A percentile compares a stretch with the other conserved stretches of the same genome.
phyloP scores from a whole-genome alignment of 2,888 invertebrate species.

The Hirtodrosophila duncani region DNA sequence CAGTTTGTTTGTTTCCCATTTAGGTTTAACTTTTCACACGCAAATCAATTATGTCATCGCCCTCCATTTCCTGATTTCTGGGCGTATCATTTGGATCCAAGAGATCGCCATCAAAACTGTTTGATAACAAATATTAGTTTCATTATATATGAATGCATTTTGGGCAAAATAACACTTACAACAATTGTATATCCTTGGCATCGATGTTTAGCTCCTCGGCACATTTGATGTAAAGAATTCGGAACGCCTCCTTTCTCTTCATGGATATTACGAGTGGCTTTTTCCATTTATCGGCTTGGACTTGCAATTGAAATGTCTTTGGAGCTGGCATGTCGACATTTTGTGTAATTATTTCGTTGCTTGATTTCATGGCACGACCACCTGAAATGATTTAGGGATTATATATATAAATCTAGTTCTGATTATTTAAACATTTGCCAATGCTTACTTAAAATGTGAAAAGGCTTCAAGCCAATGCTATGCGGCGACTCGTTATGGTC shows the following conservation, averaged over 20 bases:
- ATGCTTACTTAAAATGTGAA: slow-evolving; percentile 68
- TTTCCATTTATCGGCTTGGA: slow-evolving; percentile 72
- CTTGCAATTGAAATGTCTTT: slow-evolving; percentile 66
- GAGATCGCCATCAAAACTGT: slow-evolving; percentile 75
- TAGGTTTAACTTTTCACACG: slow-evolving; percentile 17
- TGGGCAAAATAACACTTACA: slow-evolving; percentile 26
- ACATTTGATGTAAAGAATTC: slow-evolving; percentile 71
- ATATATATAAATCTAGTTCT: background rate
- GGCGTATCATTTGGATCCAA: slow-evolving; percentile 67
- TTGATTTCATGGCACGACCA: slow-evolving; percentile 50
- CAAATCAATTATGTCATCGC: slow-evolving; percentile 74
- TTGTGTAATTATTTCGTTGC: no score
- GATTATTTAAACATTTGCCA: no score
- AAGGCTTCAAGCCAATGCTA: slow-evolving; percentile 63
- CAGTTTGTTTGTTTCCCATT: background rate
- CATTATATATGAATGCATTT: no score
- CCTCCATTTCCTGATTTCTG: slow-evolving; percentile 71
- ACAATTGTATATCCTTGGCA: slow-evolving; percentile 36
- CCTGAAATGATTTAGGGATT: slow-evolving; percentile 26
- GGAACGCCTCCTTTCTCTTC: slow-evolving; percentile 62
- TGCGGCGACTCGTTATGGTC: slow-evolving; percentile 63
- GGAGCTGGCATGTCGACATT: background rate
- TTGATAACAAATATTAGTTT: background rate
- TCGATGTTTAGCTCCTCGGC: slow-evolving; percentile 69
- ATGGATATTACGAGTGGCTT: slow-evolving; percentile 62